Percentiles rank a stretch among this genome's conserved stretches.
phyloP scores from a whole-genome alignment of 2,113 vertebrate species.

The Aix galericulata region DNA sequence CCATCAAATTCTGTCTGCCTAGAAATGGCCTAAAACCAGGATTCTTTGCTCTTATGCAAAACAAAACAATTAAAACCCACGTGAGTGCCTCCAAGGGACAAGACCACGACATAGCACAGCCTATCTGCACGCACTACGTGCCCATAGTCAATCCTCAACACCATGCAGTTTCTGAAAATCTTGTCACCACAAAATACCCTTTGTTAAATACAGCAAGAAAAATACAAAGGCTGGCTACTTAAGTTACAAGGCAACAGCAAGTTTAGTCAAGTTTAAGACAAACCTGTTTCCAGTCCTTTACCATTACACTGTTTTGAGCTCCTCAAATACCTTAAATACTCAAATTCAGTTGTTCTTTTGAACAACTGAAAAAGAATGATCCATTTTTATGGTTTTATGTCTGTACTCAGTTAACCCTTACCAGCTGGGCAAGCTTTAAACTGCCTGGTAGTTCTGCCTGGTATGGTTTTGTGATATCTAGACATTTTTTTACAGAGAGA shows the following conservation, averaged over 20 bases:
- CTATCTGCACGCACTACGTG: rapidly evolving
- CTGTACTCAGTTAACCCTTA: background rate
- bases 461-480: background rate
- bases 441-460: background rate
- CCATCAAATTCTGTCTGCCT: background rate
- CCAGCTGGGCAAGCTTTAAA: background rate
- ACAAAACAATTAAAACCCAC: background rate
- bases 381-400: background rate
- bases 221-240: background rate
- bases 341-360: background rate
- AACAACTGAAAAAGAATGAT: background rate
- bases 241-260: background rate
- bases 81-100: background rate
- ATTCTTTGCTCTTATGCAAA: background rate
- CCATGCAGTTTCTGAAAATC: background rate
- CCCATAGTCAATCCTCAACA: background rate
- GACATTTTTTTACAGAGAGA: background rate
- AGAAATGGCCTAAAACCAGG: background rate
- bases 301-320: background rate
- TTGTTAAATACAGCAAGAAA: background rate
- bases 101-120: background rate
- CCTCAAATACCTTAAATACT: background rate
- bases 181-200: background rate
- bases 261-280: background rate
- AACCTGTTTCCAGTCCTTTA: background rate